Evolutionary conservation across 1,140 invertebrate species (phyloP).

Genomic region (Uloborus diversus): DNA sequence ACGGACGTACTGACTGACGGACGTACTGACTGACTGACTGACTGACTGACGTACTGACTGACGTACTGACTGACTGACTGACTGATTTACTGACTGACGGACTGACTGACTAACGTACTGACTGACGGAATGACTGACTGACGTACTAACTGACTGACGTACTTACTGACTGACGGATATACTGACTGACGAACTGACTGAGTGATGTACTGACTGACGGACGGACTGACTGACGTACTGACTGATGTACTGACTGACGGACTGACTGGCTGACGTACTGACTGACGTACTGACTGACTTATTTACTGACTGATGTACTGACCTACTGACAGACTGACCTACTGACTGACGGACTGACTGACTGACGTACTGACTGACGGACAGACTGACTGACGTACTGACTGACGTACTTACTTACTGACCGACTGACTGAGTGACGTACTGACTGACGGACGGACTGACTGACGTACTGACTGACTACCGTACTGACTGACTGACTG

Average conservation of each 20-base stretch:
- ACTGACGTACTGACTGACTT: background rate
- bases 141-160: background rate
- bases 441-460: background rate
- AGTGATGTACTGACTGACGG: background rate
- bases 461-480: too few relatives aligned
- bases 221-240: background rate
- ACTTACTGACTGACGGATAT: background rate
- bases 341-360: background rate
- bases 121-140: background rate
- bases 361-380: background rate
- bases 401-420: background rate
- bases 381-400: background rate
- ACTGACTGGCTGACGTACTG: background rate
- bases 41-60: background rate
- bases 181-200: background rate
- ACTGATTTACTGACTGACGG: background rate
- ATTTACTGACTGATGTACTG: background rate
- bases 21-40: background rate
- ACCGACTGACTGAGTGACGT: background rate
- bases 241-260: background rate
- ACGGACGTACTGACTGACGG: background rate
- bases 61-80: background rate
- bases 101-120: background rate
- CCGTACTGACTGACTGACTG: too few relatives aligned
- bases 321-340: background rate